These are phyloP conservation scores for Formica selysi DNA, from an alignment of 1,140 invertebrate genomes.

Conservation along the genomic window DNA sequence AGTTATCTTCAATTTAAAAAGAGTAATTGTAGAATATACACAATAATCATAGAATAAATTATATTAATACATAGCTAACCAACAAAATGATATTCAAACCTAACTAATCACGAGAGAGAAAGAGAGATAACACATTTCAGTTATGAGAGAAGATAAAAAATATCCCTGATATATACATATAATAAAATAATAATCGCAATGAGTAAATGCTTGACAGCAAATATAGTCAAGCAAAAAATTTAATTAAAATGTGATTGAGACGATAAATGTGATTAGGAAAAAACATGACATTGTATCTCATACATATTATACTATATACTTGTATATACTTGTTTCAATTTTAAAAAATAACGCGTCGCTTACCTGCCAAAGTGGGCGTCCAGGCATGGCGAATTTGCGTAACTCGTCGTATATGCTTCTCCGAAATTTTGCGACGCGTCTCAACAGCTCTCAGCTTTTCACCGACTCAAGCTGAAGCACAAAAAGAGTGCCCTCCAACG, in stretches of 20 bases:
- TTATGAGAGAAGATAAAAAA: not conserved
- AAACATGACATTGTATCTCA: not conserved
- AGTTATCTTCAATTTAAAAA: not conserved
- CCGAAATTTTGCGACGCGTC: constrained; percentile 39
- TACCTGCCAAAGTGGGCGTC: constrained; percentile 85
- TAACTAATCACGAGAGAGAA: too few species aligned
- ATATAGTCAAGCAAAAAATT: too few species aligned
- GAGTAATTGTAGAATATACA: not conserved
- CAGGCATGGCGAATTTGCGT: constrained; percentile 78
- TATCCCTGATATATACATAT: not conserved
- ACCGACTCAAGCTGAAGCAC: constrained; percentile 77
- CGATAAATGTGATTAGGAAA: not conserved
- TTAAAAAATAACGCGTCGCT: constrained; percentile 47
- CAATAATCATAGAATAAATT: too few species aligned
- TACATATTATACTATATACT: not conserved
- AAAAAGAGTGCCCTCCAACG: constrained; percentile 81
- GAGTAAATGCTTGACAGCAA: too few species aligned
- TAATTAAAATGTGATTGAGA: too few species aligned
- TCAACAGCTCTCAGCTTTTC: constrained; percentile 53
- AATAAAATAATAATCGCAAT: not conserved
- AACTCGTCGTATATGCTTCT: constrained; percentile 45
- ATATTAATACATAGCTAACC: too few species aligned
- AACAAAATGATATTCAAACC: not conserved
- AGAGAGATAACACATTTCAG: too few species aligned
- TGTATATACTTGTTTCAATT: not conserved